Conservation (phyloP, 1,140 invertebrate species). For the Drosophila watanabei region DNA sequence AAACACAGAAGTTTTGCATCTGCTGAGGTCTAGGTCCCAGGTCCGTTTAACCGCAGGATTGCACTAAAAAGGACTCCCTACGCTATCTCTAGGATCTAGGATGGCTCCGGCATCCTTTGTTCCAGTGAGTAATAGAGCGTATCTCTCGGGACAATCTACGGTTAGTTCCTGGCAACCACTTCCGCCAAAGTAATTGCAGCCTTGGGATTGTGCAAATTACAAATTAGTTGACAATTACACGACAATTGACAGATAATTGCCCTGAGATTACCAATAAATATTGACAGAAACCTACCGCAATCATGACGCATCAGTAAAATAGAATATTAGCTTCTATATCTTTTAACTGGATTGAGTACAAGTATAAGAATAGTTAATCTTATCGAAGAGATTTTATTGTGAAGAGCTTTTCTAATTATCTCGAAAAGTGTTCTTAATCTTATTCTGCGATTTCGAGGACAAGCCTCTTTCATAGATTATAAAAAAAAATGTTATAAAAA, state of each 20-base stretch:
- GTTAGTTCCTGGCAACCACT: slow-evolving; percentile 25
- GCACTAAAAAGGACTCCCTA: slow-evolving; percentile 26
- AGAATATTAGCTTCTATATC: neutral
- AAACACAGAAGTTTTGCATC: slow-evolving; percentile 87
- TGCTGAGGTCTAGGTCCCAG: slow-evolving; percentile 56
- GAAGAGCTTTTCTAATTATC: neutral
- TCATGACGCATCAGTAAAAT: neutral
- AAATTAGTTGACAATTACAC: slow-evolving; percentile 76
- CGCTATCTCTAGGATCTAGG: slow-evolving; percentile 35
- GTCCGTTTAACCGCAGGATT: slow-evolving; percentile 17
- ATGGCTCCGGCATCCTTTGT: slow-evolving; percentile 50
- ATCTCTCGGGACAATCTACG: slow-evolving; percentile 53
- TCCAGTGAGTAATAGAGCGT: neutral
- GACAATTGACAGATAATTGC: slow-evolving; percentile 49
- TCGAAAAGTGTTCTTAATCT: neutral
- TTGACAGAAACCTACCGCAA: slow-evolving; percentile 3
- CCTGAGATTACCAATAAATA: slow-evolving; percentile 1
- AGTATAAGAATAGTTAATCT: neutral
- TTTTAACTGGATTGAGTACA: neutral
- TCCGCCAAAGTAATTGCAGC: slow-evolving; percentile 44
- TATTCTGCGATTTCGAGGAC: neutral
- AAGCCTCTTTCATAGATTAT: neutral
- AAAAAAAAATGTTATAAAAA: neutral
- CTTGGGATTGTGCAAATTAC: slow-evolving; percentile 34
- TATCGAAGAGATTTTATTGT: neutral